Conservation (phyloP, 2,888 invertebrate genomes). For the Zygogramma bicolorata region DNA sequence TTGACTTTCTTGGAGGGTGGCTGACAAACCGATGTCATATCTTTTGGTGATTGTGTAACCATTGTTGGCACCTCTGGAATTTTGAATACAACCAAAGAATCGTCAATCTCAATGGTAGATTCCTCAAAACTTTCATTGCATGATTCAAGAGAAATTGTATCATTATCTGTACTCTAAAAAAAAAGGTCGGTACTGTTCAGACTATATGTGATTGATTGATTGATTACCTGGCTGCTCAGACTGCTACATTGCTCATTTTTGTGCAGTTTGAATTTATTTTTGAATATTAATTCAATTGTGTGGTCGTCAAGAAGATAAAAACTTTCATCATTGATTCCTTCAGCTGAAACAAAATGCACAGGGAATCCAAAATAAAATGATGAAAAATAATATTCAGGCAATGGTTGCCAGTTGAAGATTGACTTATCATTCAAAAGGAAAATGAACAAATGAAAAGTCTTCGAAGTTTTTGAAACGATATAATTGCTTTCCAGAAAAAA, state of each 20-base stretch:
- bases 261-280: background rate
- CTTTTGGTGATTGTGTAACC: background rate
- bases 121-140: background rate
- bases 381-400: background rate
- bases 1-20: background rate
- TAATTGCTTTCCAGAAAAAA: background rate
- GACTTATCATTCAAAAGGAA: background rate
- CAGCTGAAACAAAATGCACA: constrained; percentile 1
- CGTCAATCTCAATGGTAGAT: background rate
- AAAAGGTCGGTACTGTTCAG: background rate
- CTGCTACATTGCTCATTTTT: constrained; percentile 11
- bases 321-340: background rate
- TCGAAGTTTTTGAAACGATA: background rate
- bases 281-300: background rate
- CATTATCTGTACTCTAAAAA: constrained; percentile 7
- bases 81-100: constrained; percentile 3
- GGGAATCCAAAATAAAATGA: background rate
- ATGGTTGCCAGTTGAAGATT: background rate
- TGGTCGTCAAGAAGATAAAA: background rate
- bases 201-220: background rate
- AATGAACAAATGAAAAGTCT: background rate
- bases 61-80: constrained; percentile 6
- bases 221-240: constrained; percentile 7
- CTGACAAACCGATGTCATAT: background rate
- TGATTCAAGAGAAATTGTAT: constrained; percentile 10